A percentile compares a stretch with the other conserved stretches of the same genome.
Evolutionary conservation across 2,797 vertebrate species (phyloP).

Genomic region (Galaxias olidus): DNA sequence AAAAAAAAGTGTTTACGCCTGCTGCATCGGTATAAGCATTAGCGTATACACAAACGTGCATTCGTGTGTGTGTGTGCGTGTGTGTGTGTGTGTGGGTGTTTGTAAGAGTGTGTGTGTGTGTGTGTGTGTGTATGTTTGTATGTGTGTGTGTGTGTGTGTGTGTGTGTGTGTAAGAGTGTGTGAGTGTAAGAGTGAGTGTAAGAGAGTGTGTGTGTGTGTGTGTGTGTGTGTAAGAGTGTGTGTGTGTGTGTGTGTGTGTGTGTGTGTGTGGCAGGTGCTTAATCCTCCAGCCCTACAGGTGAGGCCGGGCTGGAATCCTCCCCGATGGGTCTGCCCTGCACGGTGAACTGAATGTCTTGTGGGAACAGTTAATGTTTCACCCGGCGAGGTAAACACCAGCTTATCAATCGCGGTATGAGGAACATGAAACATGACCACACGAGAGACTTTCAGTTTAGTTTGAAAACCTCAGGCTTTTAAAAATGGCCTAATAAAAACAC

Average conservation of each 20-base stretch:
- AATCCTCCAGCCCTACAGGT: slow-evolving; percentile 27
- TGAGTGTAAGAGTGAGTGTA: too few relatives aligned
- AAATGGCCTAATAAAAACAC: too few relatives aligned
- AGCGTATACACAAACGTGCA: too few relatives aligned
- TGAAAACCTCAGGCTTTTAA: too few relatives aligned
- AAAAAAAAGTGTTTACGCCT: too few relatives aligned
- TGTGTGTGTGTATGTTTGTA: too few relatives aligned
- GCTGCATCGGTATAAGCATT: not conserved
- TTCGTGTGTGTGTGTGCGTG: not conserved
- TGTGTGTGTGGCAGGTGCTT: slow-evolving; percentile 19
- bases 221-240: too few relatives aligned
- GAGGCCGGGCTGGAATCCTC: slow-evolving; percentile 44
- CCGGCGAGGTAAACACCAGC: slow-evolving; percentile 39
- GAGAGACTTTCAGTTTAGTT: not conserved
- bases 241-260: slow-evolving; percentile 10
- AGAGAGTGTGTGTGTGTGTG: not conserved
- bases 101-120: too few relatives aligned
- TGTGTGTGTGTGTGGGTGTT: slow-evolving; percentile 1
- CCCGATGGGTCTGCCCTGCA: slow-evolving; percentile 25
- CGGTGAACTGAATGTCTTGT: slow-evolving; percentile 39
- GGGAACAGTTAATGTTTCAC: slow-evolving; percentile 62
- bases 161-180: too few relatives aligned
- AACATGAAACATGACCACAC: not conserved
- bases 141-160: too few relatives aligned
- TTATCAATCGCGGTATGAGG: slow-evolving; percentile 10